Evolutionary conservation across 2,797 vertebrate genomes (phyloP).

Genomic region (Acrocephalus scirpaceus): DNA sequence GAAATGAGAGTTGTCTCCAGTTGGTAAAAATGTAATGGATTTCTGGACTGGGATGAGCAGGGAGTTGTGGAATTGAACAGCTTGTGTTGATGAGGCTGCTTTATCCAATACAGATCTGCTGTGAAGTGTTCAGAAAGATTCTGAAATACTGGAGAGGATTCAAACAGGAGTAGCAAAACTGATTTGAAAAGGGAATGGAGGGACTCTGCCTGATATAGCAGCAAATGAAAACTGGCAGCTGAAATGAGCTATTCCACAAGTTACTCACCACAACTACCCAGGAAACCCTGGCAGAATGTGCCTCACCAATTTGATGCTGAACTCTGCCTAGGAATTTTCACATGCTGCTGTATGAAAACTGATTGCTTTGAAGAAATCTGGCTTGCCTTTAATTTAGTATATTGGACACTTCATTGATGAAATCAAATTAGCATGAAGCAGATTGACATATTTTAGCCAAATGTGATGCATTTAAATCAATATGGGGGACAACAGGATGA

Average conservation of each 20-base stretch:
- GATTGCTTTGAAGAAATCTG: neutral
- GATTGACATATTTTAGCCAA: neutral
- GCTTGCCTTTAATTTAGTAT: neutral
- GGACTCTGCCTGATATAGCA: neutral
- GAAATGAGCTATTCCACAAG: neutral
- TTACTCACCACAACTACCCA: neutral
- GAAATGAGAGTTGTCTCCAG: neutral
- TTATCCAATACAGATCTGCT: neutral
- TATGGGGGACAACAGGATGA: neutral
- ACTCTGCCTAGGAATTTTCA: neutral
- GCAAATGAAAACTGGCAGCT: constrained; percentile 27
- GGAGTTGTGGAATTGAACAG: neutral
- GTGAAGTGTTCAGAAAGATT: neutral
- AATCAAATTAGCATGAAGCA: neutral
- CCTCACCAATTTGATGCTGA: neutral
- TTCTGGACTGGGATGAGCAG: neutral
- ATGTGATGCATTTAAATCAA: fast-evolving
- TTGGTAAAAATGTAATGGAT: neutral
- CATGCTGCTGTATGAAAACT: neutral
- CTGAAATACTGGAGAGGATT: neutral
- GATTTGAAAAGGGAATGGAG: neutral
- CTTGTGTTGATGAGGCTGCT: neutral
- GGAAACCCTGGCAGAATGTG: neutral
- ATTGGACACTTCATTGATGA: neutral
- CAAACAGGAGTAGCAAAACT: neutral